Evolutionary conservation across 2,797 vertebrate species (phyloP).

Genomic region (Macroramphosus scolopax): DNA sequence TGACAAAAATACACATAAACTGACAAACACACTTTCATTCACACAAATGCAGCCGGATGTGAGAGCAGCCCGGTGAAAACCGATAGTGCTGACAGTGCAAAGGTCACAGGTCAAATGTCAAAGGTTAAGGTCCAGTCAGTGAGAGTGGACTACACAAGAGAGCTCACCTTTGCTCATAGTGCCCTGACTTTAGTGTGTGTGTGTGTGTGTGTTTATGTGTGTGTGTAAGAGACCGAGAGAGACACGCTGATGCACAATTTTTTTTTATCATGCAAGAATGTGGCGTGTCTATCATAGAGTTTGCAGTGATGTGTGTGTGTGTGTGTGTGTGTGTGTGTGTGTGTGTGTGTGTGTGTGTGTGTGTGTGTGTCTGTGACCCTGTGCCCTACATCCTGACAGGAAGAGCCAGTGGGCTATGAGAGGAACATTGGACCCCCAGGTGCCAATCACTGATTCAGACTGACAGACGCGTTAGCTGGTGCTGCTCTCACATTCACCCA

Average conservation of each 20-base stretch:
- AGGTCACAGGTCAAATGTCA: conserved; percentile 59
- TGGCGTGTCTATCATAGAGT: conserved; percentile 8
- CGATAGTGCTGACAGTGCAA: conserved; percentile 57
- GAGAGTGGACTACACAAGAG: conserved; percentile 34
- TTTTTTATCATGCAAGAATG: conserved; percentile 3
- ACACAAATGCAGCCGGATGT: conserved; percentile 5
- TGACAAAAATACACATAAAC: not conserved
- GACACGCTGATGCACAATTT: conserved; percentile 1
- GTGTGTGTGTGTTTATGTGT: conserved; percentile 4
- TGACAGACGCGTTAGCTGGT: conserved; percentile 67
- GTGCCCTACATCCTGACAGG: conserved; percentile 66
- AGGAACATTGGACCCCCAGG: conserved; percentile 49
- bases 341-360: not conserved
- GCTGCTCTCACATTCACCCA: conserved; percentile 67
- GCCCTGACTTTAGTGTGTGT: not conserved
- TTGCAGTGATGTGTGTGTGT: conserved; percentile 1
- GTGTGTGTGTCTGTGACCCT: conserved; percentile 40
- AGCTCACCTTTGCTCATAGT: conserved; percentile 28
- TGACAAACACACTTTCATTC: not conserved
- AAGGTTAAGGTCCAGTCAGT: conserved; percentile 66
- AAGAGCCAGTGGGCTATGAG: conserved; percentile 57
- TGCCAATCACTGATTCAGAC: conserved; percentile 70
- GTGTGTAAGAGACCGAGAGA: conserved; percentile 2
- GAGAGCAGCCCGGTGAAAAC: conserved; percentile 24
- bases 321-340: conserved; percentile 1